Conservation (phyloP, 2,797 vertebrate genomes). For the Arctocebus calabarensis region DNA sequence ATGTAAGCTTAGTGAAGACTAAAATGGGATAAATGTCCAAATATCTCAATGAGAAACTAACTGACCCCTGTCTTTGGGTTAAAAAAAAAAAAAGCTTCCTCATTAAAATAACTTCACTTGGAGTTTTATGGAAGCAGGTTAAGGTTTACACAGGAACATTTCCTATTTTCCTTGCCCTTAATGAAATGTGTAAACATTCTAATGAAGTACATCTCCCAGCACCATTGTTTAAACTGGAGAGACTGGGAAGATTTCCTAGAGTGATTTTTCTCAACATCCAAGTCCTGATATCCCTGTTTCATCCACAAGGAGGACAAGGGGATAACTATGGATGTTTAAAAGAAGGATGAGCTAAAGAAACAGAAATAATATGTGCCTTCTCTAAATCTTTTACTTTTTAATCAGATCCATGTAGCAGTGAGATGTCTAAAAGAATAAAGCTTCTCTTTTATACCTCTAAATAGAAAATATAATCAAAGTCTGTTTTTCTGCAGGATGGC, state of each 20-base stretch:
- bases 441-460: conserved; percentile 63
- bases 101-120: conserved; percentile 20
- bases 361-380: background rate
- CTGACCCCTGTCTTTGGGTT: background rate
- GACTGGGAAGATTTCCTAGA: background rate
- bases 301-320: conserved; percentile 76
- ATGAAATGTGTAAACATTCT: conserved; percentile 13
- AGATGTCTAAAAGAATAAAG: conserved; percentile 72
- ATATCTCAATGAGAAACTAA: background rate
- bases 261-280: conserved; percentile 28
- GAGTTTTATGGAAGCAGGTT: background rate
- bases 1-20: background rate
- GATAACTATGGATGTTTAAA: background rate
- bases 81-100: background rate
- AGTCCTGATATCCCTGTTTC: conserved; percentile 70
- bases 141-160: background rate
- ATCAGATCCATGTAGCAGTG: conserved; percentile 60
- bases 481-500: conserved; percentile 72
- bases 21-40: background rate
- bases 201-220: background rate
- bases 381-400: conserved; percentile 40
- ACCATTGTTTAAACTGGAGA: background rate
- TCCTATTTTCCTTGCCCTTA: background rate
- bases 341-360: conserved; percentile 26
- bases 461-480: conserved; percentile 81